Evolutionary conservation across 2,797 vertebrate genomes (phyloP), one percentile per base, ranked within the genome.

Genomic region (Botia kubotai): DNA sequence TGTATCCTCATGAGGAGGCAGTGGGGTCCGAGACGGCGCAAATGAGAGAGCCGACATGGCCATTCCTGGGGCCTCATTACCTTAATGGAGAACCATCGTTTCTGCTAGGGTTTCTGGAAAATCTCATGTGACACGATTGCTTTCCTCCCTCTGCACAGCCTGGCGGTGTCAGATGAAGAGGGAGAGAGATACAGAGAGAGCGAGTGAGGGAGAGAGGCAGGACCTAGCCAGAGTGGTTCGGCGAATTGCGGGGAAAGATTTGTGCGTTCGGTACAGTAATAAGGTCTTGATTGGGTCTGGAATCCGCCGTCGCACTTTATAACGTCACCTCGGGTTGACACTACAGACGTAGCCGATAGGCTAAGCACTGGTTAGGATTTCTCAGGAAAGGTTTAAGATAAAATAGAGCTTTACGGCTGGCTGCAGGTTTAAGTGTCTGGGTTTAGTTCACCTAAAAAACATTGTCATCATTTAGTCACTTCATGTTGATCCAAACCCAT

Each of bases 21-120:
- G 86, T 68, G 72, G 48, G 87, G 85, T 90, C 89, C 39, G 91
- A 93, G 92, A 93, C 90, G 92, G 89, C 84, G 86, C 92, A 94
- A 95, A 94, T 93, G 92, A 93, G 92, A 89, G 88, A 91, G 92
- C 89, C 89, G 92, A 86, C 86, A 87, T 77, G 83, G 88, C 91
- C 93, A 91, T 94, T 93, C 90, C 92, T 87, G 88, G 91, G 92
- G 92, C 90, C 93, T 94, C 94, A 95, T 94, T 95, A 93, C 90
- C 90, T 91, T 93, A 95, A 95, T 94, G 93, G 92, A 93, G 92
- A 93, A 90, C 91, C 88, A 94, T 92, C 90, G 89, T 82, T 94
- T 91, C 92, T 91, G 90, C 94, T 92, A 92, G 90, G 92, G 92
- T 90, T 93, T 92, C 88, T 86, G 90, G 89, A 93, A 93, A 92